Evolutionary conservation across 1,140 invertebrate species (phyloP).

Genomic region (Cydia amplana): DNA sequence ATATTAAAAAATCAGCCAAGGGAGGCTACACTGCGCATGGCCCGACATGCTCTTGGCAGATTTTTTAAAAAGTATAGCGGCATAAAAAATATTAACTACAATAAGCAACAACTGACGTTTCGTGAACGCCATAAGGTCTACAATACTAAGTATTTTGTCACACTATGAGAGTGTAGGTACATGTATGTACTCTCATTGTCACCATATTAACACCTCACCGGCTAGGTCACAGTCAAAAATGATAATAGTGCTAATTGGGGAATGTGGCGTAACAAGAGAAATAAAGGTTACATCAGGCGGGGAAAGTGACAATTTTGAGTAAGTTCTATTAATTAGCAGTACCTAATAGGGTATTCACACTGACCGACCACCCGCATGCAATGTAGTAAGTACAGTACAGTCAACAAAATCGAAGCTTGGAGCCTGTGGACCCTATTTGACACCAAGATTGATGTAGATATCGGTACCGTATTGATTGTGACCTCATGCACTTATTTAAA

Average conservation of each 20-base stretch:
- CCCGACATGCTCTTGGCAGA: too few species aligned
- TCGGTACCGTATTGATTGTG: background rate
- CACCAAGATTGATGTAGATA: background rate
- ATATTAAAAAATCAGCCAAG: too few species aligned
- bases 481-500: too few species aligned
- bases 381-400: background rate
- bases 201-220: slow-evolving; percentile 2
- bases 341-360: background rate
- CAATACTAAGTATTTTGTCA: too few species aligned
- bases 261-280: slow-evolving; percentile 5
- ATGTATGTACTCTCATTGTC: too few species aligned
- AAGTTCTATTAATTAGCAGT: background rate
- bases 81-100: too few species aligned
- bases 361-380: background rate
- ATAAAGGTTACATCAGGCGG: slow-evolving; percentile 6
- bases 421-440: too few species aligned
- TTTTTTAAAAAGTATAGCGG: too few species aligned
- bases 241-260: slow-evolving; percentile 17
- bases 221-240: slow-evolving; percentile 13
- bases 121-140: too few species aligned
- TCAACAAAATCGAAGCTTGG: background rate
- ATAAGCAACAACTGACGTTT: too few species aligned
- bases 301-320: slow-evolving; percentile 13
- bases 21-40: too few species aligned
- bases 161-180: too few species aligned